phyloP scores from a whole-genome alignment of 1,140 invertebrate genomes.

The Philotrypesis tridentata region DNA sequence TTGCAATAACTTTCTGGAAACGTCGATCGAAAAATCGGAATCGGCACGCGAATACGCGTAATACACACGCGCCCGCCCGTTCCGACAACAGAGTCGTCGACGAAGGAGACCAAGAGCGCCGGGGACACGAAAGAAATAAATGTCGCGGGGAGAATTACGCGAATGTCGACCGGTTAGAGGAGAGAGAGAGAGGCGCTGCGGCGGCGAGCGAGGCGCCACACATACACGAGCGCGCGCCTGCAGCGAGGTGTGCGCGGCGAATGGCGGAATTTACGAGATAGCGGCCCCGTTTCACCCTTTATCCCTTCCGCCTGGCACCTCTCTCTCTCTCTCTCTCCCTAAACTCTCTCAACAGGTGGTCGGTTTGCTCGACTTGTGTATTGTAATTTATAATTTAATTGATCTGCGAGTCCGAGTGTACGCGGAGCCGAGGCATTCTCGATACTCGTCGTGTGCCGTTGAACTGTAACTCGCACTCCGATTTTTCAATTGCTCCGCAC shows the following conservation, averaged over 20 bases:
- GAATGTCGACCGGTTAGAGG: slow-evolving; percentile 28
- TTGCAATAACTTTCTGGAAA: too few relatives aligned
- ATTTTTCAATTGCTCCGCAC: too few relatives aligned
- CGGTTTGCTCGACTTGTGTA: slow-evolving; percentile 70
- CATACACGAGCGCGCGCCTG: slow-evolving; percentile 56
- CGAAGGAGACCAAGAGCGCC: background rate
- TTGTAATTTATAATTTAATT: slow-evolving; percentile 73
- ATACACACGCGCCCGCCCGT: background rate
- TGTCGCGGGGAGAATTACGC: slow-evolving; percentile 24
- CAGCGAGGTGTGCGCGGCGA: slow-evolving; percentile 56
- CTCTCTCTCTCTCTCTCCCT: slow-evolving; percentile 53
- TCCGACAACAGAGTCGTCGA: background rate
- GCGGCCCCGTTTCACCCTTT: slow-evolving; percentile 65
- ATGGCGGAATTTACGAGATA: slow-evolving; percentile 73
- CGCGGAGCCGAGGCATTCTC: too few relatives aligned
- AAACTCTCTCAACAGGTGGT: slow-evolving; percentile 70
- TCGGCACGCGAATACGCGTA: too few relatives aligned
- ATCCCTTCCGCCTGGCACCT: slow-evolving; percentile 52
- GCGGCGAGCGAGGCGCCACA: background rate
- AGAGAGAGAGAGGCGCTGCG: slow-evolving; percentile 30
- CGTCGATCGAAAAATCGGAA: too few relatives aligned
- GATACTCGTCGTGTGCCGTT: too few relatives aligned
- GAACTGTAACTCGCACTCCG: too few relatives aligned
- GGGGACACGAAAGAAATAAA: slow-evolving; percentile 11
- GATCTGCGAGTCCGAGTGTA: slow-evolving; percentile 61